Base-by-base conservation (phyloP, 2,113 vertebrate genomes). In the Pedetes capensis region DNA sequence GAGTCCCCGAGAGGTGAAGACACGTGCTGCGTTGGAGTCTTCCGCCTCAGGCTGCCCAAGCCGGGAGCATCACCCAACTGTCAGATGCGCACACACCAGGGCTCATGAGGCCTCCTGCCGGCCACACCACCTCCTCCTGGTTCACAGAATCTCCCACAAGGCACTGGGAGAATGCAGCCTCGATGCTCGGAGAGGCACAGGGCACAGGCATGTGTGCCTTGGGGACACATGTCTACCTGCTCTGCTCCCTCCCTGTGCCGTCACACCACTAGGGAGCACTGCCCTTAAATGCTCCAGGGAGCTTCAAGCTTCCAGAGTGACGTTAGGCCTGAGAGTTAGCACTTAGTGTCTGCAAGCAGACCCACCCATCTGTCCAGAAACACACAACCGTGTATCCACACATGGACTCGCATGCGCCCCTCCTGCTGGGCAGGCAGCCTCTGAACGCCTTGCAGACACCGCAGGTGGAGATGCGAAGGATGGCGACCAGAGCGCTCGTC, bases 201-300 rank as follows among this genome's bases (percentile, higher is more conserved):
- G 27, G 55, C 5, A 10, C 47, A 32, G 32, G 20, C 14, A 17
- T 72, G 47, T 8, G 11, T 4, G 22, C 10, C 27, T 10, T 6
- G 2, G 25, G 25, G 29, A 17, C 39, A 20, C 66, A 57, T 22
- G 42, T 53, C 37, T 8, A 51, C 1, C 84, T 17, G 17, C 61
- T 22, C 16, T 0, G 7, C 17, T 49, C 78, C 23, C 1, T 18
- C 22, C 51, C 18, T 9, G 69, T 39, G 27, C 5, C 0, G 0
- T 51, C 27, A 23, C 25, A 55, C 79, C 34, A 20, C 47, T 37
- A 6, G 55, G 61, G 55, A 39, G 29, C 20, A 1, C 27, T 12
- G 39, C 32, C 39, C 34, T 39, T 13, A 6, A 18, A 32, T 16
- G 47, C 47, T 18, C 34, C 42, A 6, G 80, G 29, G 64, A 72